Base-by-base conservation (phyloP, 1,140 invertebrate species). In the Diachasmimorpha longicaudata region DNA sequence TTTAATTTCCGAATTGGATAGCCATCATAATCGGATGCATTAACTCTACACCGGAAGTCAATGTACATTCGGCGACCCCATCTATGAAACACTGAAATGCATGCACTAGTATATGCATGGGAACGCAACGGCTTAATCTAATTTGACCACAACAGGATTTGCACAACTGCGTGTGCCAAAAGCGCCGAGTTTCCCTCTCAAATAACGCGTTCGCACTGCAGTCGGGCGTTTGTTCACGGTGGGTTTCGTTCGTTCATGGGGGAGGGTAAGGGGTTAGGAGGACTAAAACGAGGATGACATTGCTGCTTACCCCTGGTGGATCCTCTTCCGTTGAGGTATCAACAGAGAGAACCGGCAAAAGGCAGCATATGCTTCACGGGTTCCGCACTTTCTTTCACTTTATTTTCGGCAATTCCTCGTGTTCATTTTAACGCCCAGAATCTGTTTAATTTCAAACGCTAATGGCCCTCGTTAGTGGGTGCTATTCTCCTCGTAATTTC, bases 111-210 rank as follows among this genome's bases (percentile, higher is more conserved):
- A 36, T 72, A 55, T 48, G 31, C 25, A 72, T 37, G 48, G 11
- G 23, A 58, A 72, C 36, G 71, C 79, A 79, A 78, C 75, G 72
- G 72, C 72, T 83, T 83, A 85, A 85, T 84, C 79, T 84, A 84
- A 85, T 85, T 85, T 80, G 73, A 77, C 73, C 72, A 72, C 77
- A 73, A 76, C 39, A 77, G 79, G 76, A 83, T 82, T 83, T 84
- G 78, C 70, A 80, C 70, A 58, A 77, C 14, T 68, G 69, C 58
- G 46, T 31, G 72, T 25, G 31, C 66, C 36, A 71, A 77, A 11
- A 52, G 72, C 52, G 39, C 44, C 19, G 16, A 63, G 58, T 63
- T 63, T 63, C 58, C 23, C 58, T 63, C 58, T 63, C 58, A 63
- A 63, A 63, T 63, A 31, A 36, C 68, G 71, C 58, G 71, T 72